Percentiles rank a stretch among this genome's conserved stretches.
Conservation (phyloP, 2,888 invertebrate species). For the Aspidiotus rigidus region DNA sequence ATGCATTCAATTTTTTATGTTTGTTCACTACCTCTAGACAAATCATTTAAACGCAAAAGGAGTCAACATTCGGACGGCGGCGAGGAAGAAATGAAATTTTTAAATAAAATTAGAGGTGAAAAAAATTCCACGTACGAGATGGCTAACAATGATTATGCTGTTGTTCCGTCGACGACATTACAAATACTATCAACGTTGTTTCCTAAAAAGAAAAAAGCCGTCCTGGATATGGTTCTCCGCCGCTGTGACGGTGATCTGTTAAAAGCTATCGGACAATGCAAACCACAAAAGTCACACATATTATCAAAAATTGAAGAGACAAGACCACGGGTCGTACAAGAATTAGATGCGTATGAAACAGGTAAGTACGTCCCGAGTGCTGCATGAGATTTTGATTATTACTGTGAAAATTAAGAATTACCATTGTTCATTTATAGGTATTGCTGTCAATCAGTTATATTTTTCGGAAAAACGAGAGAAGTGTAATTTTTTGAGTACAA, state of each 20-base stretch:
- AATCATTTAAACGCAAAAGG: too few species aligned
- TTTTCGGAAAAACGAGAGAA: constrained; percentile 8
- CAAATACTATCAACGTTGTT: constrained; percentile 83
- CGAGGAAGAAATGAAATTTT: too few species aligned
- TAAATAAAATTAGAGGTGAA: too few species aligned
- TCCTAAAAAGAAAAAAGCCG: constrained; percentile 77
- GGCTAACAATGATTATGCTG: background rate
- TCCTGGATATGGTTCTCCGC: constrained; percentile 81
- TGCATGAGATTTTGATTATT: too few species aligned
- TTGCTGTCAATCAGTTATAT: background rate
- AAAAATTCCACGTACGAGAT: background rate
- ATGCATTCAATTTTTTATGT: too few species aligned
- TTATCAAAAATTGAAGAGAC: too few species aligned
- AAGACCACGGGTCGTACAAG: too few species aligned
- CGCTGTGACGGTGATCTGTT: constrained; percentile 85
- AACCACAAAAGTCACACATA: background rate
- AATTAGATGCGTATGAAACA: too few species aligned
- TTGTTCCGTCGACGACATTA: constrained; percentile 48
- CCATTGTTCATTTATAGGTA: background rate
- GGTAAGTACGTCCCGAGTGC: too few species aligned
- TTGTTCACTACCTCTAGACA: too few species aligned
- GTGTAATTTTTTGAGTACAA: constrained; percentile 12
- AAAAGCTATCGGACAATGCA: constrained; percentile 74
- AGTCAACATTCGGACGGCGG: too few species aligned
- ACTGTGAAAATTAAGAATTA: too few species aligned